Conservation (phyloP, 2,113 vertebrate species). For the Tauraco erythrolophus region DNA sequence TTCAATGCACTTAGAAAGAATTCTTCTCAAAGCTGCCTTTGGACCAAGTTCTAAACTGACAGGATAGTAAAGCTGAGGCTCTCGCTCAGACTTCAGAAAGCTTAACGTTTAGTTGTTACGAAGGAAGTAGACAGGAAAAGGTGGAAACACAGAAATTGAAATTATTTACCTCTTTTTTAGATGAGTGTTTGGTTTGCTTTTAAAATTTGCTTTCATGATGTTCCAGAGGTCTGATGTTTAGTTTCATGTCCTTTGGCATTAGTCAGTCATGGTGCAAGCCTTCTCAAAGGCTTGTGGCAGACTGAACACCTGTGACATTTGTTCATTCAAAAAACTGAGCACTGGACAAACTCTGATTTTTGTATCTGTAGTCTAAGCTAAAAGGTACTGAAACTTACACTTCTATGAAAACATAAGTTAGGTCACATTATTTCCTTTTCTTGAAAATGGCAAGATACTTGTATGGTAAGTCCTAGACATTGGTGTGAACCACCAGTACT, state of each 20-base stretch:
- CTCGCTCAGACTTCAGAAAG: neutral
- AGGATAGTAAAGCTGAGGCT: neutral
- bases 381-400: neutral
- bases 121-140: neutral
- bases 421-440: neutral
- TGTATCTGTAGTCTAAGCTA: neutral
- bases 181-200: neutral
- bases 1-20: neutral
- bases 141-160: neutral
- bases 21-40: neutral
- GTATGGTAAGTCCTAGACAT: neutral
- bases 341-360: neutral
- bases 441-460: neutral
- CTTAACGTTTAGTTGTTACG: neutral
- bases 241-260: neutral
- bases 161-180: neutral
- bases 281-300: neutral
- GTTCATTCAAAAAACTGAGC: neutral
- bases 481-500: neutral
- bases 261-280: neutral
- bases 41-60: neutral
- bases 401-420: neutral
- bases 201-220: neutral
- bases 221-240: neutral
- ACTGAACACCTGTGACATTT: fast-evolving